phyloP scores from a whole-genome alignment of 2,797 vertebrate species.

The Austrolebias charrua region DNA sequence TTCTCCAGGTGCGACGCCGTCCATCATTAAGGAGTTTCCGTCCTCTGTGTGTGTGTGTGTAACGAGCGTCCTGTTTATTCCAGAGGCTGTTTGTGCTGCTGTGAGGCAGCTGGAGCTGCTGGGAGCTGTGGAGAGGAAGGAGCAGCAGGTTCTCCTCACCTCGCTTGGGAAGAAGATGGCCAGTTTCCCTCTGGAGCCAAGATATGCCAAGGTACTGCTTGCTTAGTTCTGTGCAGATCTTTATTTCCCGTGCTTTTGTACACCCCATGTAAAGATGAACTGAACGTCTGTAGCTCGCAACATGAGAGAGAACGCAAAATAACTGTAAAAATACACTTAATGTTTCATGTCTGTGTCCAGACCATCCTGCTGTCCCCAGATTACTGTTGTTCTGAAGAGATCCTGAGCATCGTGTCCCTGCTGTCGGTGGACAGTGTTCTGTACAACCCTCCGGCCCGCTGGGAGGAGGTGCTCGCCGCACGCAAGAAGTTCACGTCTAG shows the following conservation, averaged over 20 bases:
- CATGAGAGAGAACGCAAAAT: too few species aligned
- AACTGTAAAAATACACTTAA: neutral
- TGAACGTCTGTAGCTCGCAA: neutral
- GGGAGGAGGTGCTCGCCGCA: constrained; percentile 86
- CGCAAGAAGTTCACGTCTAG: constrained; percentile 93
- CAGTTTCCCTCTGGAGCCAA: constrained; percentile 92
- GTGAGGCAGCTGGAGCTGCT: constrained; percentile 89
- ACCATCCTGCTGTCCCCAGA: constrained; percentile 90
- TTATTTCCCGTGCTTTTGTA: neutral
- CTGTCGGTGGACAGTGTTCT: constrained; percentile 94
- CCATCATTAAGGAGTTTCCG: neutral
- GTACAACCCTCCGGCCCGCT: constrained; percentile 85
- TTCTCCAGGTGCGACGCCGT: constrained; percentile 83
- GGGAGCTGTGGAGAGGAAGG: constrained; percentile 88
- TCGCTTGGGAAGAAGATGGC: constrained; percentile 94
- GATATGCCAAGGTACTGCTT: constrained; percentile 89
- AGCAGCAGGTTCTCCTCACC: constrained; percentile 85
- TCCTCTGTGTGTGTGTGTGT: neutral
- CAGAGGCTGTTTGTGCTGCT: constrained; percentile 88
- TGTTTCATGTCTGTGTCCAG: constrained; percentile 65
- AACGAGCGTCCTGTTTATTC: constrained; percentile 16
- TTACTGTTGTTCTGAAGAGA: constrained; percentile 91
- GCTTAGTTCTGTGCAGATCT: neutral
- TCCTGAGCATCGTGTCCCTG: constrained; percentile 90
- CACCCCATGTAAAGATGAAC: neutral